Evolutionary conservation across 2,113 vertebrate genomes (phyloP).

Genomic region (Serilophus lunatus): DNA sequence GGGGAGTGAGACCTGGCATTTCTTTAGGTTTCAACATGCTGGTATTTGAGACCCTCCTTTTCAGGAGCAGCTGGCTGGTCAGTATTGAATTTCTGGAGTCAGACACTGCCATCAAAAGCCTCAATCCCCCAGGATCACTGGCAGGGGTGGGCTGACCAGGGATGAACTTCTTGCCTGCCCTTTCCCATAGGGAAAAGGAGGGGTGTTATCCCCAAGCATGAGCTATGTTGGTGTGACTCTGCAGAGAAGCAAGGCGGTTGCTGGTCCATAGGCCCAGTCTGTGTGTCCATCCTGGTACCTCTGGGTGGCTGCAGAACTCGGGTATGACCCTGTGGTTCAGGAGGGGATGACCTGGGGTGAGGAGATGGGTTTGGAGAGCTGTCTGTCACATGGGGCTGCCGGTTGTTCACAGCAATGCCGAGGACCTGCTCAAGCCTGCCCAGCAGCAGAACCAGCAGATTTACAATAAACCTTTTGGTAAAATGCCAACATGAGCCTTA

Average conservation of each 20-base stretch:
- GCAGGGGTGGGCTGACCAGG: not conserved
- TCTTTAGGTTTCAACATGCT: not conserved
- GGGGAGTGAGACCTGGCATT: not conserved
- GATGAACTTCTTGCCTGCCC: not conserved
- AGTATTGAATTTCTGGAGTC: not conserved
- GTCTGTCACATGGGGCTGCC: not conserved
- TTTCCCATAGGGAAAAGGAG: not conserved
- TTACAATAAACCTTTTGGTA: not conserved
- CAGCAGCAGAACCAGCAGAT: not conserved
- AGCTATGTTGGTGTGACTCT: not conserved
- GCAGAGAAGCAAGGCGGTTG: accelerated
- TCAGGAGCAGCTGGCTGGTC: not conserved
- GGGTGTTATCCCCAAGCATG: accelerated
- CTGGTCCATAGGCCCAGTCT: accelerated
- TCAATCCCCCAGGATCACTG: not conserved
- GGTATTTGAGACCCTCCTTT: not conserved
- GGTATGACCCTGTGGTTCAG: accelerated
- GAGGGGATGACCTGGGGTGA: not conserved
- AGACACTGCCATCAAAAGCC: not conserved
- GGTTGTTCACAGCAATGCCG: too few species aligned
- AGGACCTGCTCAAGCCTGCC: too few species aligned
- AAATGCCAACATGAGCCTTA: not conserved
- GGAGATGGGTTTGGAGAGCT: too few species aligned
- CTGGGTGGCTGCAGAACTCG: not conserved
- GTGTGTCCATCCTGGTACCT: not conserved